Conservation (phyloP, 2,888 invertebrate species). For the Phortica magna region DNA sequence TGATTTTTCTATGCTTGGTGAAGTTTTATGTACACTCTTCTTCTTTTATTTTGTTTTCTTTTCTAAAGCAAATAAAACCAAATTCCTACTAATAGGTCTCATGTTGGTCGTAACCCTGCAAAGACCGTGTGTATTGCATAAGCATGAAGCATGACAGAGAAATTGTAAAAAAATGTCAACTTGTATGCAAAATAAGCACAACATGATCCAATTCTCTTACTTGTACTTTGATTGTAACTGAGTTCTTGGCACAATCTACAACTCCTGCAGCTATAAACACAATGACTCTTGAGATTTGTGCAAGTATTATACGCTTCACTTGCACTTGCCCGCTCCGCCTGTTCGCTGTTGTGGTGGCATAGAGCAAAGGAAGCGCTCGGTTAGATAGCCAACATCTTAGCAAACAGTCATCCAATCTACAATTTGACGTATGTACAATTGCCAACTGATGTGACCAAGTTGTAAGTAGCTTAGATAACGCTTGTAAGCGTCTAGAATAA, state of each 20-base stretch:
- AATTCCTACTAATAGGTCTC: conserved; percentile 41
- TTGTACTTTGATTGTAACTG: background rate
- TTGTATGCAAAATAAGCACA: conserved; percentile 2
- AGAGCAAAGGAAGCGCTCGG: background rate
- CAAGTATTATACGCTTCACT: conserved; percentile 6
- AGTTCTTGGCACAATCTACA: background rate
- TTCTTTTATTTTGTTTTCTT: conserved; percentile 1
- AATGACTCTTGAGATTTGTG: conserved; percentile 28
- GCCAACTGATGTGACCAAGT: conserved; percentile 17
- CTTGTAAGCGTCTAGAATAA: background rate
- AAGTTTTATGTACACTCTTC: background rate
- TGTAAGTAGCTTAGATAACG: conserved; percentile 27
- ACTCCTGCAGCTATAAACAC: conserved; percentile 19
- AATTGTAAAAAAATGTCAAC: conserved; percentile 1
- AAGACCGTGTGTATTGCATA: conserved; percentile 1
- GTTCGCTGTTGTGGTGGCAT: background rate
- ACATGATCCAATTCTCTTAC: background rate
- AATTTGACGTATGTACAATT: background rate
- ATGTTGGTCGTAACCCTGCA: conserved; percentile 38
- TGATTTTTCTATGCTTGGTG: conserved; percentile 44
- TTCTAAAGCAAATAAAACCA: conserved; percentile 30
- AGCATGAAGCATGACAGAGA: background rate
- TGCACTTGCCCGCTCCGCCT: no score
- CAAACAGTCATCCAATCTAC: no score
- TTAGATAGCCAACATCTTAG: background rate